Evolutionary conservation across 2,797 vertebrate genomes (phyloP).

Genomic region (Sandelia bainsii): DNA sequence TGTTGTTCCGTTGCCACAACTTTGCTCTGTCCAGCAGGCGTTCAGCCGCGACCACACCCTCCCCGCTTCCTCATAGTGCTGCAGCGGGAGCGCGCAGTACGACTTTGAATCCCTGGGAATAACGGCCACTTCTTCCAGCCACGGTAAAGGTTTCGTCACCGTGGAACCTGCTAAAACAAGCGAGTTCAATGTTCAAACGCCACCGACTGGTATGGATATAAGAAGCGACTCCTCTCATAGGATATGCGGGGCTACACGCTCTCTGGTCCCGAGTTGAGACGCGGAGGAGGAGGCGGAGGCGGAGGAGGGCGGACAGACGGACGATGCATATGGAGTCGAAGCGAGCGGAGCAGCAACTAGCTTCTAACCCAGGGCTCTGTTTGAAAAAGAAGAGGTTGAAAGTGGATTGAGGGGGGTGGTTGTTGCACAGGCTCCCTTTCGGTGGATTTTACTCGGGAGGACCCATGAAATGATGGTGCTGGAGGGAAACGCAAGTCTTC

Average conservation of each 20-base stretch:
- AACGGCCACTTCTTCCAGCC: constrained; percentile 57
- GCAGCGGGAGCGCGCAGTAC: constrained; percentile 80
- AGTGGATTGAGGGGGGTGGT: constrained; percentile 55
- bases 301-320: constrained; percentile 68
- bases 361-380: constrained; percentile 71
- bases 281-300: constrained; percentile 54
- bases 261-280: constrained; percentile 67
- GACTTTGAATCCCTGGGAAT: constrained; percentile 68
- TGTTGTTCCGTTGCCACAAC: constrained; percentile 51
- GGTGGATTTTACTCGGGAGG: constrained; percentile 72
- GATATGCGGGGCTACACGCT: constrained; percentile 53
- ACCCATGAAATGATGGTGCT: constrained; percentile 91
- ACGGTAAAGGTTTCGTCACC: background rate
- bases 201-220: constrained; percentile 55
- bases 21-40: constrained; percentile 61
- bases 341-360: constrained; percentile 72
- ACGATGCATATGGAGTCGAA: constrained; percentile 79
- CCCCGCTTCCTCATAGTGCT: constrained; percentile 87
- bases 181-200: constrained; percentile 3
- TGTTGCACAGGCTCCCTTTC: constrained; percentile 33
- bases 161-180: background rate
- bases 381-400: constrained; percentile 82
- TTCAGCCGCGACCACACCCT: constrained; percentile 91
- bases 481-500: constrained; percentile 82
- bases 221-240: constrained; percentile 47